Evolutionary conservation across 2,888 invertebrate species (phyloP), one percentile per base, ranked within the genome.

Genomic region (Cynaeus angustus): DNA sequence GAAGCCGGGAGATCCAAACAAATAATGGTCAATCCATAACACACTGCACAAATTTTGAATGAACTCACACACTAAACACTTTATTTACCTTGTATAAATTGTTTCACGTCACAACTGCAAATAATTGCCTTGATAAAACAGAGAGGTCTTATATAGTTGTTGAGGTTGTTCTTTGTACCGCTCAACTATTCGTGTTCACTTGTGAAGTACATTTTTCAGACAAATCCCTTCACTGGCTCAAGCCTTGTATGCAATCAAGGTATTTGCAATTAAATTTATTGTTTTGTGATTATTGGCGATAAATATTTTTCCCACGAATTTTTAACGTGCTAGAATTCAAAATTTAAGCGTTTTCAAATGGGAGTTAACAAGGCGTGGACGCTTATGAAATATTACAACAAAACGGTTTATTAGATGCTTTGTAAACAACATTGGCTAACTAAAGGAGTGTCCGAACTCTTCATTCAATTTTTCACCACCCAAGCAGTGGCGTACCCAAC

Each of bases 61-160:
- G 45, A 59, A 56, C 13, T 28, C 28, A 41, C 64, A 56, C 41
- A 61, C 62, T 45, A 45, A 58, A 69, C 66, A 66, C 52, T 45
- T 66, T 69, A 45, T 66, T 71, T 68, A 71, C 68, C 68, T 71
- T 68, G 71, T 68, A 65, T 65, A 59, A 68, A 66, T 72, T 68
- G 72, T 75, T 70, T 72, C 75, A 74, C 75, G 72, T 74, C 74
- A 77, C 75, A 70, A 73, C 74, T 74, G 73, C 73, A 77, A 78
- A 75, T 79, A 79, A 78, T 78, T 78, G 72, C 78, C 78, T 79
- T 77, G 79, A 75, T 78, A 75, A 76, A 76, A 76, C 74, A 72
- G 76, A 76, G 74, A 76, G 76, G 76, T 76, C 78, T 76, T 77
- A 76, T 77, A 77, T 77, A 77, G 74, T 70, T 68, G 64, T 66